These are phyloP conservation scores for Limnothrissa miodon DNA, from an alignment of 2,113 vertebrate species.

Conservation along the genomic window DNA sequence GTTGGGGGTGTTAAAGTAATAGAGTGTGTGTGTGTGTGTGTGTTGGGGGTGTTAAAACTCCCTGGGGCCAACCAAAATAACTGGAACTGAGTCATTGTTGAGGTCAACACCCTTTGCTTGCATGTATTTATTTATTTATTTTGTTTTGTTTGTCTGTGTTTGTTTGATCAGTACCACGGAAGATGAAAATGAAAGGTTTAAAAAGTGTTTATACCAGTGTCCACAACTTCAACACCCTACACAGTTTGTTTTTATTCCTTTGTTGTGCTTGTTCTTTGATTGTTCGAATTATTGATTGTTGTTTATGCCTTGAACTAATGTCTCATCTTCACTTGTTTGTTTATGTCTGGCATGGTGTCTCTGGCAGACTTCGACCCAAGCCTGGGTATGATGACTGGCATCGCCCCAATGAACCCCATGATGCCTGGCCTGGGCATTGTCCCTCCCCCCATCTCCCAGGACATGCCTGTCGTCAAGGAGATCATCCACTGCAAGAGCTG, in stretches of 20 bases:
- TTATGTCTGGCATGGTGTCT: slow-evolving; percentile 20
- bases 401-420: slow-evolving; percentile 89
- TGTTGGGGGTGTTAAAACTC: slow-evolving; percentile 5
- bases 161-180: not conserved
- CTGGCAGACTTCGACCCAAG: slow-evolving; percentile 86
- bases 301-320: not conserved
- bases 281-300: slow-evolving; percentile 23
- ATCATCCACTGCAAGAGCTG: slow-evolving; percentile 98
- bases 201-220: not conserved
- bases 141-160: not conserved
- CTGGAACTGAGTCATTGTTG: not conserved
- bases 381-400: slow-evolving; percentile 91
- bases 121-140: not conserved
- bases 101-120: not conserved
- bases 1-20: no score
- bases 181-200: not conserved
- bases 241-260: not conserved
- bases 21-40: slow-evolving; percentile 14
- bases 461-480: slow-evolving; percentile 87
- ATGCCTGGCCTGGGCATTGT: slow-evolving; percentile 91
- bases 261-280: not conserved
- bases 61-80: not conserved
- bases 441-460: slow-evolving; percentile 81
- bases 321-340: not conserved
- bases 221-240: not conserved